Evolutionary conservation across 2,113 vertebrate genomes (phyloP), one percentile per base, ranked within the genome.

Genomic region (Plectropomus leopardus): DNA sequence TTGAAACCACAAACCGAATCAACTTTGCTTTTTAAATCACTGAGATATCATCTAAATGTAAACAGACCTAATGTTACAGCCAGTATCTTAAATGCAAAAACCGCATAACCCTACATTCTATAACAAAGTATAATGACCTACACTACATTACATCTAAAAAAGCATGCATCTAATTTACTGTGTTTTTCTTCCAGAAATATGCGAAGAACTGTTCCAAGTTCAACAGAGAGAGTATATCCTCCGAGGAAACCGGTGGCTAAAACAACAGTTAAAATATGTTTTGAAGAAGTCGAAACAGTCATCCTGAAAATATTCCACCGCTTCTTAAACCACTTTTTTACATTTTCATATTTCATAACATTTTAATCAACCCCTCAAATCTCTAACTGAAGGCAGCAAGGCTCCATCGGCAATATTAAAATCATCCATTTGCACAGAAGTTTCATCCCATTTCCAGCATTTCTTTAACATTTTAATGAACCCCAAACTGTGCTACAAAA

Each of bases 151-250:
- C 42, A 47, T 61, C 21, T 32, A 72, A 23, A 55, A 89, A 81
- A 88, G 81, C 74, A 83, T 73, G 74, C 47, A 77, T 83, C 47
- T 67, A 64, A 80, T 80, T 54, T 40, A 76, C 36, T 45, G 15
- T 83, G 30, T 86, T 92, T 86, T 86, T 67, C 72, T 77, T 81
- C 17, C 45, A 86, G 45, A 91, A 88, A 78, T 70, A 88, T 78
- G 81, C 59, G 34, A 59, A 58, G 50, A 50, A 32, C 60, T 61
- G 47, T 40, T 90, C 83, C 77, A 89, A 86, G 71, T 68, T 85
- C 83, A 91, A 72, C 86, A 88, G 53, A 10, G 21, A 44, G 50
- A 83, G 55, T 64, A 30, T 44, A 48, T 70, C 47, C 70, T 76
- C 70, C 21, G 73, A 82, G 75, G 28, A 88, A 91, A 51, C 48